phyloP scores from a whole-genome alignment of 2,113 vertebrate species.

The Antechinus flavipes region DNA sequence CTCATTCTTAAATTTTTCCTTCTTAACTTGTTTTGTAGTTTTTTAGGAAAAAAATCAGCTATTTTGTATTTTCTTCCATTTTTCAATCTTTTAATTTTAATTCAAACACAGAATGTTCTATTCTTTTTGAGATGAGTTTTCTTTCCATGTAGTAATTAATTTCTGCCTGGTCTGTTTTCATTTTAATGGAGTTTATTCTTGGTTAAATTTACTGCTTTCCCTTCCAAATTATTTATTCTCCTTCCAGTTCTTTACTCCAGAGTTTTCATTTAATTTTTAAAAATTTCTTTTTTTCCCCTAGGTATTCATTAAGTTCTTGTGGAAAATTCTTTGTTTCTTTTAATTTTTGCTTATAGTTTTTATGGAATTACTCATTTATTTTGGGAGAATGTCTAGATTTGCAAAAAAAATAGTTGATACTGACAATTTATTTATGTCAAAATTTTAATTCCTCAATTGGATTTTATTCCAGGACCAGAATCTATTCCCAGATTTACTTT shows the following conservation, averaged over 20 bases:
- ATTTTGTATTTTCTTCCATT: neutral
- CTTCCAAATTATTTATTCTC: neutral
- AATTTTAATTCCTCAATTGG: neutral
- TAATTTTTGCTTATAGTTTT: neutral
- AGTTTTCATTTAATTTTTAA: neutral
- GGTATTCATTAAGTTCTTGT: neutral
- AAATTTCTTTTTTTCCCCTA: neutral
- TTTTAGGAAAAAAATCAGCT: neutral
- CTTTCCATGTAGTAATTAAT: neutral
- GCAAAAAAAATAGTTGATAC: neutral
- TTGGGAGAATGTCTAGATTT: neutral
- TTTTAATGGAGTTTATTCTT: neutral
- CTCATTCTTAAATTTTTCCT: neutral
- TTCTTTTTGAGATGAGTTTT: neutral
- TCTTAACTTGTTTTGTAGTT: neutral
- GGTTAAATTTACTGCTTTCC: neutral
- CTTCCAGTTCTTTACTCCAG: neutral
- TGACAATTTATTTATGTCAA: neutral
- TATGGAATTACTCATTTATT: neutral
- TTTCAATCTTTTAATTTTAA: neutral
- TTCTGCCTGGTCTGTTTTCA: neutral
- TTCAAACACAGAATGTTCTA: neutral
- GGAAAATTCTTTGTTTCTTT: neutral
- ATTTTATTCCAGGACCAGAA: neutral
- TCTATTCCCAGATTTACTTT: neutral